A percentile compares a stretch with the other conserved stretches of the same genome.
These are phyloP conservation scores for Ganaspis brasiliensis DNA, from an alignment of 2,888 invertebrate species.

Conservation along the genomic window DNA sequence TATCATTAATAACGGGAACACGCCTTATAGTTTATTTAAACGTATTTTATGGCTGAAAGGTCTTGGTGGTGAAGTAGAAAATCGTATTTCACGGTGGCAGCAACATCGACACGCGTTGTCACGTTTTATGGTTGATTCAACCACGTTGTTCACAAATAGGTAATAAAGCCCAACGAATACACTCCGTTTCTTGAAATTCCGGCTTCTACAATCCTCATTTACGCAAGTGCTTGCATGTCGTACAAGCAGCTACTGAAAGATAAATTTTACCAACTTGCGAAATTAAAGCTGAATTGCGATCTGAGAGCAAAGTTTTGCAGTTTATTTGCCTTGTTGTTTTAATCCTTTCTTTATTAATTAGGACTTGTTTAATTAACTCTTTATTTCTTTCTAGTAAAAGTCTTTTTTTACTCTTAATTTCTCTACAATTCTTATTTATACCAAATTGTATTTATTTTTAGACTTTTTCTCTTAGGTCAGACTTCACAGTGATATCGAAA, in stretches of 20 bases:
- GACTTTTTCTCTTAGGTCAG: too few relatives aligned
- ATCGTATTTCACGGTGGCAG: conserved; percentile 31
- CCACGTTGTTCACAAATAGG: conserved; percentile 3
- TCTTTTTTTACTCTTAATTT: too few relatives aligned
- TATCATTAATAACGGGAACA: conserved; percentile 20
- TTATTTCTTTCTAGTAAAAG: not conserved
- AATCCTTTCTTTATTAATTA: not conserved
- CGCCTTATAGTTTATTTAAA: conserved; percentile 28
- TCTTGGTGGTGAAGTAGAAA: conserved; percentile 19
- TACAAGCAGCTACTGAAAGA: conserved; percentile 7
- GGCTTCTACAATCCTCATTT: conserved; percentile 5
- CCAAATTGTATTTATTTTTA: too few relatives aligned
- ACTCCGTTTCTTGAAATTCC: conserved; percentile 9
- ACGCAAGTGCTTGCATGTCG: conserved; percentile 6
- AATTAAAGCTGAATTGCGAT: not conserved
- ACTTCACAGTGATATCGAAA: too few relatives aligned
- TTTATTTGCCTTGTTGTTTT: not conserved
- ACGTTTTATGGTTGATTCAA: conserved; percentile 29
- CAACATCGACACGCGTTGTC: conserved; percentile 24
- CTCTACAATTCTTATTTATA: too few relatives aligned
- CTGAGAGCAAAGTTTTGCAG: not conserved
- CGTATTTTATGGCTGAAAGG: conserved; percentile 25
- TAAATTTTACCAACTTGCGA: conserved; percentile 9
- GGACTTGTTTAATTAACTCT: not conserved
- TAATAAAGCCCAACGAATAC: conserved; percentile 20